Evolutionary conservation across 2,113 vertebrate genomes (phyloP).

Genomic region (Rhipidura dahli): DNA sequence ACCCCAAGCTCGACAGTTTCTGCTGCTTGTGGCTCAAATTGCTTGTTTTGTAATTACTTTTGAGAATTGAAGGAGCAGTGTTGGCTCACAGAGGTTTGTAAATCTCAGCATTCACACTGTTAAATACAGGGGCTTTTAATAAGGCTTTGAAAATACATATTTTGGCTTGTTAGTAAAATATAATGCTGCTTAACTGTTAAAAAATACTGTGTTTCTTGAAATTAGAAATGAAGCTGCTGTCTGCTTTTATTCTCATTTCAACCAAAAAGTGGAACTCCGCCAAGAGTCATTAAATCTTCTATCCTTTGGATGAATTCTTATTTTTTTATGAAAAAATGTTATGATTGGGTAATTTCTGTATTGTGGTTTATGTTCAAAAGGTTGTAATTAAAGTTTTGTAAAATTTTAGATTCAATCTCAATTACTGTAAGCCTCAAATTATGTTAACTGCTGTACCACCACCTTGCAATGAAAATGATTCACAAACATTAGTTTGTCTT

Average conservation of each 20-base stretch:
- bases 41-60: not conserved
- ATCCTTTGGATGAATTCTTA: constrained; percentile 64
- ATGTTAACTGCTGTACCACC: not conserved
- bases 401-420: constrained; percentile 39
- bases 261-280: constrained; percentile 58
- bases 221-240: constrained; percentile 57
- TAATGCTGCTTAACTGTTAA: constrained; percentile 58
- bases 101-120: constrained; percentile 33
- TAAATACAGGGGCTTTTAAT: constrained; percentile 43
- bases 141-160: constrained; percentile 47
- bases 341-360: constrained; percentile 59
- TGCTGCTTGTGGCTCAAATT: not conserved
- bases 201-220: constrained; percentile 58
- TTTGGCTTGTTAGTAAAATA: constrained; percentile 60
- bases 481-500: not conserved
- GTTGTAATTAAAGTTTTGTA: constrained; percentile 59
- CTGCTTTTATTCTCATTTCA: constrained; percentile 64
- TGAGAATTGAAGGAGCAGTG: not conserved
- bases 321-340: constrained; percentile 63
- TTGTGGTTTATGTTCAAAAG: constrained; percentile 54
- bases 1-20: not conserved
- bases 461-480: not conserved
- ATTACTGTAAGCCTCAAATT: constrained; percentile 36
- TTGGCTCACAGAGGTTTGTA: not conserved
- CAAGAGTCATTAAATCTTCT: constrained; percentile 68